phyloP scores from a whole-genome alignment of 2,797 vertebrate species.

The Bradypodion pumilum region DNA sequence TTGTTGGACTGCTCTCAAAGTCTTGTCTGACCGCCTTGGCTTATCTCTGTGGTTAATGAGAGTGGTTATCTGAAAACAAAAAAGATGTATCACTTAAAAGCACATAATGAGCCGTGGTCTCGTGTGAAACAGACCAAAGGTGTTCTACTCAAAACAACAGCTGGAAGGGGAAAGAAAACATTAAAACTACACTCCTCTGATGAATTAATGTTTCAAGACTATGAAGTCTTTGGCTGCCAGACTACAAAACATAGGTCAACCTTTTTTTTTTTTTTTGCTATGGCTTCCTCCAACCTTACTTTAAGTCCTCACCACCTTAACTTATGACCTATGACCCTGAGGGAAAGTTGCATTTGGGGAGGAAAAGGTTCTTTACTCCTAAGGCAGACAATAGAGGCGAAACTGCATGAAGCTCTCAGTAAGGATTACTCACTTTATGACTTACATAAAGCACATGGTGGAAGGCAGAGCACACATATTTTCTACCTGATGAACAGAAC shows the following conservation, averaged over 20 bases:
- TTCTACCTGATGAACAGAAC: neutral
- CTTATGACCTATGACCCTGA: neutral
- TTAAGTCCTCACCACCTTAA: neutral
- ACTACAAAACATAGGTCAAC: neutral
- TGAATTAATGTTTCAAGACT: too few relatives aligned
- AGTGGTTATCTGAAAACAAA: slow-evolving; percentile 89
- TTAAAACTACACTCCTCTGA: neutral
- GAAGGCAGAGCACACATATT: too few relatives aligned
- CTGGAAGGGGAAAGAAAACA: neutral
- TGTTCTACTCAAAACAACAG: neutral
- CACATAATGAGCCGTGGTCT: neutral
- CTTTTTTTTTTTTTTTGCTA: neutral
- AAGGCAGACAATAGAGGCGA: too few relatives aligned
- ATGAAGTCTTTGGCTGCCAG: neutral
- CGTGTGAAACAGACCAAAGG: neutral
- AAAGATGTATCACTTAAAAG: neutral
- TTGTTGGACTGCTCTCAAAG: slow-evolving; percentile 89
- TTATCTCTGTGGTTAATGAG: slow-evolving; percentile 98
- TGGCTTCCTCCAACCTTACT: neutral
- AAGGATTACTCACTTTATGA: neutral
- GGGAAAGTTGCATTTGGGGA: neutral
- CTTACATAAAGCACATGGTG: neutral
- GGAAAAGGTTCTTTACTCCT: neutral
- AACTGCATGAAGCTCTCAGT: neutral
- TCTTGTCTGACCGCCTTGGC: slow-evolving; percentile 94